phyloP scores from a whole-genome alignment of 2,113 vertebrate genomes.

The Limnothrissa miodon region DNA sequence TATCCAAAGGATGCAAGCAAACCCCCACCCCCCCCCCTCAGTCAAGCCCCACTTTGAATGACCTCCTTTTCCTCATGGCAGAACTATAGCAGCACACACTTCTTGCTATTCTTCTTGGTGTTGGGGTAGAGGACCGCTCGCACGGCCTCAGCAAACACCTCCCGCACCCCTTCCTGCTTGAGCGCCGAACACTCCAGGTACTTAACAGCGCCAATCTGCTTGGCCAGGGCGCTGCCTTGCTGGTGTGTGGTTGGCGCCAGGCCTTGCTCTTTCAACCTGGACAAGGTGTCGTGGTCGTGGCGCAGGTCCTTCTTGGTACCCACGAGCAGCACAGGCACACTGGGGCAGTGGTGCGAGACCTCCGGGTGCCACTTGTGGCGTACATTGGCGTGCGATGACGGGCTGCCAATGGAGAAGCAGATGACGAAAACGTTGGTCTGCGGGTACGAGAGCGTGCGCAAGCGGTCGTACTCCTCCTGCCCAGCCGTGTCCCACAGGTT shows the following conservation, averaged over 20 bases:
- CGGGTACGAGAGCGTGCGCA: constrained; percentile 88
- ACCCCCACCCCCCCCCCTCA: background rate
- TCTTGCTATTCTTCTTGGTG: constrained; percentile 86
- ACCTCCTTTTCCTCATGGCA: background rate
- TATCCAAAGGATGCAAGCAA: background rate
- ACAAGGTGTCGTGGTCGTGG: constrained; percentile 82
- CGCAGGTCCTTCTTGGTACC: constrained; percentile 91
- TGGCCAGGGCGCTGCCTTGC: constrained; percentile 85
- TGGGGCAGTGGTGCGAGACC: constrained; percentile 91
- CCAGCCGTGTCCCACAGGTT: constrained; percentile 95
- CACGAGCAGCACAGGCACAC: constrained; percentile 86
- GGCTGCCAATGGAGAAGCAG: constrained; percentile 90
- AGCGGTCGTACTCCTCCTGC: constrained; percentile 90
- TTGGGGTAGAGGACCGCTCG: constrained; percentile 87
- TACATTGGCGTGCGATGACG: constrained; percentile 89
- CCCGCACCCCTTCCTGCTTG: constrained; percentile 84
- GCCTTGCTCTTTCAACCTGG: constrained; percentile 91
- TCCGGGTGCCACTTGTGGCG: constrained; percentile 94
- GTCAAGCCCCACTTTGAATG: background rate
- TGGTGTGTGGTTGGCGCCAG: constrained; percentile 83
- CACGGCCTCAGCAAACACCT: constrained; percentile 89
- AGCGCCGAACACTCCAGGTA: constrained; percentile 91
- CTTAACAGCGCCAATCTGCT: constrained; percentile 90
- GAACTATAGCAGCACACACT: constrained; percentile 84
- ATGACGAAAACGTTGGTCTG: constrained; percentile 93